Conservation (phyloP, 1,140 invertebrate species). For the Drosophila kanapiae region DNA sequence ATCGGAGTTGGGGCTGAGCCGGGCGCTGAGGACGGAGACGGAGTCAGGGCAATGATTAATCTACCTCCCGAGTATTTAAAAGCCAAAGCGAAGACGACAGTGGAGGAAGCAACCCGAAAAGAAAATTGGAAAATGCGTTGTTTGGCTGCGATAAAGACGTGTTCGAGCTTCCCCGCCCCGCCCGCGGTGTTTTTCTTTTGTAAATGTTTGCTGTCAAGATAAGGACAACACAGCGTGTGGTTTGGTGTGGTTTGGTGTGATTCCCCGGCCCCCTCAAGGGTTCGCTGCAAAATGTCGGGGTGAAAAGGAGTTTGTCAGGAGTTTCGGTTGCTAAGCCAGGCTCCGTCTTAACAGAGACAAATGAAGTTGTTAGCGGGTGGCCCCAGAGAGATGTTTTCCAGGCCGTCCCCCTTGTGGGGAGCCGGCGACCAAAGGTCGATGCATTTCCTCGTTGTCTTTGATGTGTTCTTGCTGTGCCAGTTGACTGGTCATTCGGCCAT, state of each 20-base stretch:
- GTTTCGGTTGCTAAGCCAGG: conserved; percentile 48
- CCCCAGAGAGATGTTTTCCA: conserved; percentile 27
- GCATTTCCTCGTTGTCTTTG: conserved; percentile 66
- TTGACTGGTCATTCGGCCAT: conserved; percentile 68
- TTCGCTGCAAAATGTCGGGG: background rate
- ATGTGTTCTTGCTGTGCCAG: conserved; percentile 58
- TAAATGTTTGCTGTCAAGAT: conserved; percentile 84
- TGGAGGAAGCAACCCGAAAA: conserved; percentile 30
- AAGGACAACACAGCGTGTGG: conserved; percentile 77
- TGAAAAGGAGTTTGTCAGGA: conserved; percentile 48
- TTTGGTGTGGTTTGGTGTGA: conserved; percentile 68
- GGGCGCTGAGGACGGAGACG: background rate
- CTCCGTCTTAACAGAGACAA: conserved; percentile 74
- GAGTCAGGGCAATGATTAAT: conserved; percentile 68
- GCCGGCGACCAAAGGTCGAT: conserved; percentile 19
- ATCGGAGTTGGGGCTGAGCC: conserved; percentile 27
- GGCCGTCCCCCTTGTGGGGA: background rate
- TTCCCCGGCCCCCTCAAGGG: conserved; percentile 21
- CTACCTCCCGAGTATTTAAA: conserved; percentile 81
- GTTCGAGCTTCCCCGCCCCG: conserved; percentile 11
- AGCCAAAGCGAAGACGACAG: conserved; percentile 41
- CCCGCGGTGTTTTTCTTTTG: conserved; percentile 64
- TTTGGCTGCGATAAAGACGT: conserved; percentile 48
- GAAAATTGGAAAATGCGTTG: conserved; percentile 75
- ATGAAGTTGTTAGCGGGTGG: conserved; percentile 74